Evolutionary conservation across 2,113 vertebrate species (phyloP).

Genomic region (Lepus europaeus): DNA sequence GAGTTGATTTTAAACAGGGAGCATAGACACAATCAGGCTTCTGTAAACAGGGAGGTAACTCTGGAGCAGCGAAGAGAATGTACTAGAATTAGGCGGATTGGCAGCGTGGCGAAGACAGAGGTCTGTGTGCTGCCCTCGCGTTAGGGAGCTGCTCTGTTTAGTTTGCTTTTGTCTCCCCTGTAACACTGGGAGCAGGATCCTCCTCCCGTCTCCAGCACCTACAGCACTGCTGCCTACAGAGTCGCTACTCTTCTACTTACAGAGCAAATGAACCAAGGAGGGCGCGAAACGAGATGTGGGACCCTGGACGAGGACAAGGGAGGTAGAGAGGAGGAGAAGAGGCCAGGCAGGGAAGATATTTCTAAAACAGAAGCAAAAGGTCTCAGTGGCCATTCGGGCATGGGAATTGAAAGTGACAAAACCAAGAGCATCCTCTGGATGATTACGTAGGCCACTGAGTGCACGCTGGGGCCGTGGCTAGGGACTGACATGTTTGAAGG

Average conservation of each 20-base stretch:
- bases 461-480: fast-evolving
- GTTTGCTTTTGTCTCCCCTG: background rate
- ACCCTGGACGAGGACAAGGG: background rate
- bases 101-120: background rate
- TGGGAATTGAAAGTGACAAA: background rate
- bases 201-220: background rate
- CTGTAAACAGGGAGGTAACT: background rate
- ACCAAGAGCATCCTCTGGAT: fast-evolving
- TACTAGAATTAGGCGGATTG: background rate
- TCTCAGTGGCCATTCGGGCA: too few relatives aligned
- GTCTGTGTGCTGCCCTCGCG: too few relatives aligned
- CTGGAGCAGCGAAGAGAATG: background rate
- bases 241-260: background rate
- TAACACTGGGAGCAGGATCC: background rate
- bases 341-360: background rate
- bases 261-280: background rate
- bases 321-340: background rate
- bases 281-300: background rate
- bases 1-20: conserved; percentile 1
- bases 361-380: background rate
- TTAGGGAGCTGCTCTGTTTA: background rate
- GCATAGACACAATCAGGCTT: background rate
- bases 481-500: background rate
- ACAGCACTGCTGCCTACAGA: background rate
- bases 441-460: background rate